Base-by-base conservation (phyloP, 2,888 invertebrate genomes). In the Synanthedon vespiformis region DNA sequence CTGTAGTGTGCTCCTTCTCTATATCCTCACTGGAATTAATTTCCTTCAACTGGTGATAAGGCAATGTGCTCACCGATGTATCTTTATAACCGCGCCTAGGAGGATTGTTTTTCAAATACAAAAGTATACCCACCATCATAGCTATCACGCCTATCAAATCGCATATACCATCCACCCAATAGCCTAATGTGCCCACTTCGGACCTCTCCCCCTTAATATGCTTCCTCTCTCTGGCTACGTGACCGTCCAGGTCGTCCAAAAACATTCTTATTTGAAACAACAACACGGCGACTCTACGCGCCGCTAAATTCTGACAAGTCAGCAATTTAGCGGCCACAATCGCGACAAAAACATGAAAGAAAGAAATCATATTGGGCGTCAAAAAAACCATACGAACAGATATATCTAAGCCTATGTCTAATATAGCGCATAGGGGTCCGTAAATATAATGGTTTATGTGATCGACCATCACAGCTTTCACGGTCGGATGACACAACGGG, bases 161-260 rank as follows among this genome's bases (percentile, higher is more conserved):
- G 64, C 95, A 94, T 3, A 94, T 75, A 0, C 95, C 95, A 64
- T 96, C 96, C 1, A 96, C 90, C 77, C 92, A 93, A 67, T 94
- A 95, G 0, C 96, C 96, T 0, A 91, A 69, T 0, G 93, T 91
- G 0, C 94, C 94, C n/a, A 95, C 92, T 68, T 94, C 93, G 0
- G 94, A 94, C 22, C 91, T 88, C 72, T 94, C 94, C 0, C 94
- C 94, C 56, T 90, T 89, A 34, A 94, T 90, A 68, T 94, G 90
- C 64, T 92, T 92, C 53, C 93, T 89, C 27, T 90, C 91, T 55
- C 96, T 90, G 1, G 95, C 95, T 2, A 96, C 93, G 66, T 94
- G 93, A 0, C 96, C 96, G 66, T 96, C 96, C 56, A 96, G 77
- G 65, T 95, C 94, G 66, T 96, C 96, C 52, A 96, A 74, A 80